phyloP scores from a whole-genome alignment of 2,888 invertebrate species.

The Campopleginae sp. region DNA sequence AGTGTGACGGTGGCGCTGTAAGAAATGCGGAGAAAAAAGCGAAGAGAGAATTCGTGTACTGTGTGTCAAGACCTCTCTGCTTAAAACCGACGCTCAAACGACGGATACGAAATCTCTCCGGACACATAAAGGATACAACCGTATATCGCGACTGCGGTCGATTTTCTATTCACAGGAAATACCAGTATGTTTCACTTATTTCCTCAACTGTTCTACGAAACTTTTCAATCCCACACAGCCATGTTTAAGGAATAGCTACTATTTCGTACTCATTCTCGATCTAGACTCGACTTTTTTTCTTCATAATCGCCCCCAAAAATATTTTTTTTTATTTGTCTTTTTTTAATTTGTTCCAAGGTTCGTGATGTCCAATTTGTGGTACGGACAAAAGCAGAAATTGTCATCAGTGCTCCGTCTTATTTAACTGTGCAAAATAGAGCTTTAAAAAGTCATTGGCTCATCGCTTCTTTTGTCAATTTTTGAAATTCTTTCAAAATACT shows the following conservation, averaged over 20 bases:
- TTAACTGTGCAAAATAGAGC: no score
- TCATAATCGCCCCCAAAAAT: background rate
- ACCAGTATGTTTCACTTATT: background rate
- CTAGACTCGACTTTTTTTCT: background rate
- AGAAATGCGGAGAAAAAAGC: slow-evolving; percentile 30
- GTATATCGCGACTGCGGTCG: background rate
- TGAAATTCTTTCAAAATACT: background rate
- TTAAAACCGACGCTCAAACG: slow-evolving; percentile 8
- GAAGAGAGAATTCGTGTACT: slow-evolving; percentile 8
- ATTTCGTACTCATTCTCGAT: background rate
- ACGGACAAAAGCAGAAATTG: no score
- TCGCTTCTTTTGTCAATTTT: no score
- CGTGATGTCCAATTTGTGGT: background rate
- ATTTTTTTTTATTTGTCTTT: background rate
- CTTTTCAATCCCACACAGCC: background rate
- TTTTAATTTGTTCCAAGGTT: background rate
- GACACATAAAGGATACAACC: background rate
- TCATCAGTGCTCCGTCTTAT: no score
- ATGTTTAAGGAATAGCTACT: background rate
- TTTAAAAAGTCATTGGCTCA: no score
- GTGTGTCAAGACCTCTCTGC: background rate
- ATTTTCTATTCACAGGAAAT: background rate
- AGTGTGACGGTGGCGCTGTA: background rate
- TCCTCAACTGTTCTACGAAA: background rate
- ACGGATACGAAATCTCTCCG: background rate